Evolutionary conservation across 2,888 invertebrate species (phyloP), one percentile per base, ranked within the genome.

Genomic region (Lampropteryx suffumata): DNA sequence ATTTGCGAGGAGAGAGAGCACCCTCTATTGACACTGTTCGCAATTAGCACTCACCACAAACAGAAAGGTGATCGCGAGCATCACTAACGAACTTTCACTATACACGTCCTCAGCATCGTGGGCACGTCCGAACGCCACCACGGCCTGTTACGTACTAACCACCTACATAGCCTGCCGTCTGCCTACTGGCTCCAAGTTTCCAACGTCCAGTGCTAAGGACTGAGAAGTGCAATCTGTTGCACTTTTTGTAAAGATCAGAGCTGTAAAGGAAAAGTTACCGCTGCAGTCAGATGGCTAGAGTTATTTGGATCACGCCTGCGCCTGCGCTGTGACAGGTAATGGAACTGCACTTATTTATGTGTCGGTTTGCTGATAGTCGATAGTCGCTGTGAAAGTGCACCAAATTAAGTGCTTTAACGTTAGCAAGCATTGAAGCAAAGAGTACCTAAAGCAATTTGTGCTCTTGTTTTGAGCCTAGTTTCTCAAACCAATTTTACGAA

Each of bases 61-160:
- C 82, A 90, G 81, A 79, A 87, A 82, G 81, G 81, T 84, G 82
- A 87, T 82, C 77, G 84, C 83, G 76, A 82, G 75, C 80, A 84
- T 84, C 87, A 70, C 81, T 87, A 86, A 76, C 81, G 80, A 79
- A 88, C 89, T 89, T 89, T 89, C 89, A 88, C 89, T 88, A 79
- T 66, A 71, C 64, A 66, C 81, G 46, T 46, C 75, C 75, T 65
- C 67, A 69, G 59, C 89, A 89, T 89, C 62, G 78, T 88, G 81
- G 69, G 67, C 57, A 65, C 79, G 69, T 71, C 77, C 78, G 77
- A 60, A 55, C 72, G 62, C 68, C 67, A 61, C 77, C 73, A 73
- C 83, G 80, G 77, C 70, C 73, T 73, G 67, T 61, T 73, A 76
- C 75, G 71, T 71, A 88, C 88, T 86, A 80, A 49, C 64, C 57